phyloP scores from a whole-genome alignment of 2,797 vertebrate species.

The Rhodeus uyekii region DNA sequence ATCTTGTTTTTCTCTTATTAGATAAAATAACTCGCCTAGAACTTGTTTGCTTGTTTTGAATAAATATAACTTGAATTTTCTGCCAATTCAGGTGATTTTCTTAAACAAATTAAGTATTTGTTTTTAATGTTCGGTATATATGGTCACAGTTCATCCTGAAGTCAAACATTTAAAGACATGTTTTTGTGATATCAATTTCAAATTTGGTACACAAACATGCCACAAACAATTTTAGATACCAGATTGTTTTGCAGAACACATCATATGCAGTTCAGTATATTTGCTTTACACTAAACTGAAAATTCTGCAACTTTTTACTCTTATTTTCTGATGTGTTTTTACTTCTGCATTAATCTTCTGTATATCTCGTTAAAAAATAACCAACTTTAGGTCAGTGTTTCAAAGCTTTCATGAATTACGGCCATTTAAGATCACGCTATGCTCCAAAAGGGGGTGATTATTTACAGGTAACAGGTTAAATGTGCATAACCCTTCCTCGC shows the following conservation, averaged over 20 bases:
- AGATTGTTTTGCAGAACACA: no score
- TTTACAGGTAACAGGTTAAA: neutral
- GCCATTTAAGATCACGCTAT: neutral
- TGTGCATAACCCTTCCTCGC: neutral
- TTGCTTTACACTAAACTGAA: neutral
- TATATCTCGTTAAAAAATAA: neutral
- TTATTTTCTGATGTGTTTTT: neutral
- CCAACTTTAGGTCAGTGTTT: neutral
- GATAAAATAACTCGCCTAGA: no score
- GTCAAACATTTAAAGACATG: no score
- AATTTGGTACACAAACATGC: neutral
- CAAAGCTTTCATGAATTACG: neutral
- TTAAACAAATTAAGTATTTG: no score
- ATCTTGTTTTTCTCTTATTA: no score
- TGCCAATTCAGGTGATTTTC: no score
- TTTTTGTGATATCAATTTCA: neutral
- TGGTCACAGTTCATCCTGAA: no score
- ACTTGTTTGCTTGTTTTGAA: no score
- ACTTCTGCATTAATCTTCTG: neutral
- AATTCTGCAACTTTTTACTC: neutral
- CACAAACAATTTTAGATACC: no score
- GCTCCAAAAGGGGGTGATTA: neutral
- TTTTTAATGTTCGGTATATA: no score
- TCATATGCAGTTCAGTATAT: neutral
- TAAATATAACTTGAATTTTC: no score